Conservation (phyloP, 2,113 vertebrate genomes). For the Cervus canadensis region DNA sequence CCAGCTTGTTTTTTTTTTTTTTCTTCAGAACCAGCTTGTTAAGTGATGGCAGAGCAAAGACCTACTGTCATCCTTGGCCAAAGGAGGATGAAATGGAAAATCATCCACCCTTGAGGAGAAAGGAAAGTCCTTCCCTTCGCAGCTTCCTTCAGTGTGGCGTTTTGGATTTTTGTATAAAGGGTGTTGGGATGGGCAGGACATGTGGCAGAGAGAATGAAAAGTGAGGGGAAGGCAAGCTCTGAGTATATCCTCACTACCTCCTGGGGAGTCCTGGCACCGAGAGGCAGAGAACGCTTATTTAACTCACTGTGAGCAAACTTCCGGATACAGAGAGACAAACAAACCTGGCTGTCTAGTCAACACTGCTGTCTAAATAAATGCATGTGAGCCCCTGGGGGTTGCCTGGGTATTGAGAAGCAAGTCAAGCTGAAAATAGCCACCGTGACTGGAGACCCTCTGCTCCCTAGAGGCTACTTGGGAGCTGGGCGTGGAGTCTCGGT, state of each 20-base stretch:
- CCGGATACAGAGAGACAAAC: conserved; percentile 1
- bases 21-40: neutral
- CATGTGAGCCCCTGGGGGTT: conserved; percentile 38
- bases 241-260: neutral
- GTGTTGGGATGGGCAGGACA: conserved; percentile 38
- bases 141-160: neutral
- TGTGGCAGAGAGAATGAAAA: neutral
- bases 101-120: neutral
- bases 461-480: neutral
- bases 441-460: conserved; percentile 56
- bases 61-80: neutral
- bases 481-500: neutral
- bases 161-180: neutral
- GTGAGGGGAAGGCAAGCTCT: neutral
- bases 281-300: conserved; percentile 14
- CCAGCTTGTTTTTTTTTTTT: neutral
- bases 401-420: conserved; percentile 53
- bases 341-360: conserved; percentile 46
- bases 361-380: conserved; percentile 41
- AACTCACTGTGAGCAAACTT: conserved; percentile 7
- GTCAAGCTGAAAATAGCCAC: conserved; percentile 62
- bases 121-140: neutral
- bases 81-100: neutral
- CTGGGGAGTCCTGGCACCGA: conserved; percentile 7
- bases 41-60: neutral